A percentile compares a stretch with the other conserved stretches of the same genome.
These are phyloP conservation scores for Anomalospiza imberbis DNA, from an alignment of 2,797 vertebrate species.

Conservation along the genomic window DNA sequence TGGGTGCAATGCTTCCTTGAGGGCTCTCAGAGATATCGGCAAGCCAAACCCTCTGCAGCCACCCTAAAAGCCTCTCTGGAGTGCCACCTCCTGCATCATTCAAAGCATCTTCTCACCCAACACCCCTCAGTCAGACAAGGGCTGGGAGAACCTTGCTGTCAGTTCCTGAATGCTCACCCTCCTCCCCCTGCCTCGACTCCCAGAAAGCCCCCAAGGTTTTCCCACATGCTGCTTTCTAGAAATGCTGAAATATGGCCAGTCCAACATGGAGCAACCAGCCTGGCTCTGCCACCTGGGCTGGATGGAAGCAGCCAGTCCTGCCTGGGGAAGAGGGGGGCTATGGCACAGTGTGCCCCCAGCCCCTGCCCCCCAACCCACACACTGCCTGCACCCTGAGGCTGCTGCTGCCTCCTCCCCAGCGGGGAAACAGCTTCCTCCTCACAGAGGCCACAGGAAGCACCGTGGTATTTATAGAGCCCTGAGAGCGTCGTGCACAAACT, in stretches of 20 bases:
- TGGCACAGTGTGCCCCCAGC: background rate
- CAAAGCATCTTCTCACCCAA: background rate
- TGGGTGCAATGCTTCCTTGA: background rate
- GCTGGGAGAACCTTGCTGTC: background rate
- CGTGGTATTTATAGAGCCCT: constrained; percentile 29
- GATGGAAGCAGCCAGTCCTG: background rate
- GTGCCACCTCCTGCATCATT: background rate
- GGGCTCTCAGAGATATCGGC: background rate
- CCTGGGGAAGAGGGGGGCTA: background rate
- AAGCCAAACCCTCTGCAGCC: background rate
- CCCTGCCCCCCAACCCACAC: background rate
- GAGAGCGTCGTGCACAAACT: background rate
- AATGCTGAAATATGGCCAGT: accelerated
- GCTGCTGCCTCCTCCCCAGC: background rate
- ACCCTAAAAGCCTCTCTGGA: background rate
- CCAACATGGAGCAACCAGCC: accelerated
- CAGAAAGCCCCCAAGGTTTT: background rate
- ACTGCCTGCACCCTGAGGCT: background rate
- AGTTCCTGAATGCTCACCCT: background rate
- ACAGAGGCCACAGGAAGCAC: constrained; percentile 35
- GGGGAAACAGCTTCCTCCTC: constrained; percentile 23
- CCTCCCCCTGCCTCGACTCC: background rate
- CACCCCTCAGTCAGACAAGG: accelerated
- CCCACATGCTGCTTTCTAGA: background rate
- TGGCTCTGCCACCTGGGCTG: background rate